Conservation (phyloP, 2,888 invertebrate species). For the Morpho helenor region DNA sequence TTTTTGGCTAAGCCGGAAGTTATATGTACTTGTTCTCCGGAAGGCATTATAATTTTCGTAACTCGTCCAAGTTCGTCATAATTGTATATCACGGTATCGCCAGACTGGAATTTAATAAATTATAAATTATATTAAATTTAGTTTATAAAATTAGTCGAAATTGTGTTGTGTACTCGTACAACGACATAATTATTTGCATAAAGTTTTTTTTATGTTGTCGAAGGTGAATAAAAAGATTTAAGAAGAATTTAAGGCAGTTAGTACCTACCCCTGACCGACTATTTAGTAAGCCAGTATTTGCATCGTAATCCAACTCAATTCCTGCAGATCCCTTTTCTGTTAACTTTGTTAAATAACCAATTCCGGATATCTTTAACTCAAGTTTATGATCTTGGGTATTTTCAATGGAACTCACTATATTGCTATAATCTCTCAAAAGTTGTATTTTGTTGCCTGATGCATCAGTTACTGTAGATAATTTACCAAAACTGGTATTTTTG, state of each 20-base stretch:
- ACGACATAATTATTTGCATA: no score
- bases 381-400: conserved; percentile 96
- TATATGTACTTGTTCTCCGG: conserved; percentile 92
- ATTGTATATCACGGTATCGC: conserved; percentile 93
- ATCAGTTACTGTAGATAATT: conserved; percentile 95
- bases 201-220: no score
- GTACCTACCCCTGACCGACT: conserved; percentile 87
- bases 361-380: conserved; percentile 94
- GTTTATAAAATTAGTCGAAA: neutral
- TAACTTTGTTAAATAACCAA: conserved; percentile 93
- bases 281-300: conserved; percentile 91
- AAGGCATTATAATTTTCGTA: conserved; percentile 91
- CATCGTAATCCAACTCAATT: conserved; percentile 94
- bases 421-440: conserved; percentile 94
- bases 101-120: conserved; percentile 77
- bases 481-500: conserved; percentile 97
- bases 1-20: conserved; percentile 87
- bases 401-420: conserved; percentile 95
- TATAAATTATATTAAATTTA: conserved; percentile 11
- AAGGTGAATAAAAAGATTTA: no score
- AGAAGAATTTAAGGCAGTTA: neutral
- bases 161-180: no score
- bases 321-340: conserved; percentile 93
- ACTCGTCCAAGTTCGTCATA: conserved; percentile 94
- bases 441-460: conserved; percentile 96